Conservation (phyloP, 2,113 vertebrate species). For the Cavia porcellus region DNA sequence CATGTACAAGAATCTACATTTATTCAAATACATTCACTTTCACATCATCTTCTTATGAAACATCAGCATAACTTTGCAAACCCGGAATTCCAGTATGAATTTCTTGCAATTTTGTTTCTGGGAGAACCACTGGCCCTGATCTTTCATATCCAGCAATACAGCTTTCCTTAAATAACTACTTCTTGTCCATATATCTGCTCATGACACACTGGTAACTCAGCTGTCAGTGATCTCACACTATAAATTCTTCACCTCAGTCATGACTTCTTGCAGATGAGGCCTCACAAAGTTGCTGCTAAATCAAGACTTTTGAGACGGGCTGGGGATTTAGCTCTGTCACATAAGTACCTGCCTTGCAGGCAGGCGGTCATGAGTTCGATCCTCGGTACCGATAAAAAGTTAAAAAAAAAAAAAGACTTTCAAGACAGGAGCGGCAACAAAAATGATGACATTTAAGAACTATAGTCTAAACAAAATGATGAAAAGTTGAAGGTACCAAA, state of each 20-base stretch:
- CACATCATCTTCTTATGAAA: background rate
- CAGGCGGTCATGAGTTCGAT: too few species aligned
- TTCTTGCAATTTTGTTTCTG: background rate
- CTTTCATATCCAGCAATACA: background rate
- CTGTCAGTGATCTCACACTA: background rate
- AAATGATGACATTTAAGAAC: background rate
- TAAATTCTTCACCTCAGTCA: background rate
- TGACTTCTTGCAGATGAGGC: background rate
- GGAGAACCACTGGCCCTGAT: background rate
- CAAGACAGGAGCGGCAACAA: background rate
- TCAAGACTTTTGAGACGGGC: background rate
- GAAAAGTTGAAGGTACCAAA: background rate
- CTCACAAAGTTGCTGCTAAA: background rate
- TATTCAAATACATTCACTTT: background rate
- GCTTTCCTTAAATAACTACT: background rate
- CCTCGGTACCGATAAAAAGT: too few species aligned
- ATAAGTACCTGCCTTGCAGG: too few species aligned
- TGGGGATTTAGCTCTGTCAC: too few species aligned
- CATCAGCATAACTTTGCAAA: background rate
- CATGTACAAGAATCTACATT: background rate
- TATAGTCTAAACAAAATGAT: background rate
- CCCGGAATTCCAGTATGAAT: background rate
- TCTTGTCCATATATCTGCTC: background rate
- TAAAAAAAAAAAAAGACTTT: too few species aligned
- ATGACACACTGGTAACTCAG: background rate